Base-by-base conservation (phyloP, 2,888 invertebrate genomes). In the Nycteola revayana region DNA sequence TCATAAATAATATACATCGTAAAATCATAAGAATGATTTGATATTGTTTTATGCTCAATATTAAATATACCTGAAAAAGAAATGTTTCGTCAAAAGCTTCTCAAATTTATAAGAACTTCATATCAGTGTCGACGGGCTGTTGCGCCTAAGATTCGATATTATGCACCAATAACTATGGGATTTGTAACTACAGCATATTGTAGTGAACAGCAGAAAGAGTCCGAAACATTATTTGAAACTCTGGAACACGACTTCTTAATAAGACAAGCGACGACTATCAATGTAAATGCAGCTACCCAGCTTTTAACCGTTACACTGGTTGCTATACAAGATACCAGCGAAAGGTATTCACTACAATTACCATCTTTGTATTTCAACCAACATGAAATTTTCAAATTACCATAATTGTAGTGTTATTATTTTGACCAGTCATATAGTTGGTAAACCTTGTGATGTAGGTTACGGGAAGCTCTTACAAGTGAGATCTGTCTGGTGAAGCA, bases 211-310 rank as follows among this genome's bases (percentile, higher is more conserved):
- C 51, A 60, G 9, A 55, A 59, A 9, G 69, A 74, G 17, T 29
- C 57, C 7, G 58, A 72, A 21, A 21, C 60, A 8, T 34, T 60
- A n/a, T 71, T 57, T 54, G 75, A 78, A 46, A 65, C 46, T 36
- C 64, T 90, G 36, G 88, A 89, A 47, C 90, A 90, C 35, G 90
- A 90, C 27, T 90, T 89, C 56, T 60, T 90, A 28, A 90, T 90
- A 32, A 74, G 83, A 5, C 90, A 90, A 71, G 90, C 90, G 1
- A 88, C 90, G 1, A 89, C 89, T 10, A 78, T 87, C 8, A 90
- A 85, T 36, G 86, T 90, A 1, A 90, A 90, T 53, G 87, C 90
- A n/a, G 87, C 90, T 7, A 89, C 87, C 9, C 90, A 90, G 51
- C 73, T 90, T 2, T 67, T 90, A 3, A 90, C 90, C 3, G 88